These are phyloP conservation scores for Manis pentadactyla DNA, from an alignment of 2,797 vertebrate species.

Conservation along the genomic window DNA sequence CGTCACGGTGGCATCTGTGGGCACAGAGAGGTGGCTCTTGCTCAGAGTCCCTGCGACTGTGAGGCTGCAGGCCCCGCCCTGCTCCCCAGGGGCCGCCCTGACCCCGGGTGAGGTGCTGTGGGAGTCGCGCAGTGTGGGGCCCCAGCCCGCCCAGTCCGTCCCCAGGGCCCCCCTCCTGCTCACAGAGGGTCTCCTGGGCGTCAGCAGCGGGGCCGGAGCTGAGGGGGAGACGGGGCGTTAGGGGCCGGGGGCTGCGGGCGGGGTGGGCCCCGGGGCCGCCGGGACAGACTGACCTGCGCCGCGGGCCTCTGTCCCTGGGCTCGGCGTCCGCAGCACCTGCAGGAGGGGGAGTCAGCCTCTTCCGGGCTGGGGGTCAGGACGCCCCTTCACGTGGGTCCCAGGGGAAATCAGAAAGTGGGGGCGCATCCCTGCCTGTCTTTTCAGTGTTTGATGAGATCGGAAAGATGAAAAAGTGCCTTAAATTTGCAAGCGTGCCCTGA, in stretches of 20 bases:
- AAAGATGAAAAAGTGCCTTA: neutral
- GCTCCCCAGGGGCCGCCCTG: no score
- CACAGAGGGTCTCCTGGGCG: neutral
- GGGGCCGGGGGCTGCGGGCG: accelerated
- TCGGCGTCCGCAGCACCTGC: neutral
- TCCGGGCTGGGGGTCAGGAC: neutral
- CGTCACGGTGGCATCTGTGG: neutral
- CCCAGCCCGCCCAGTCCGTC: neutral
- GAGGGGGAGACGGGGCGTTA: neutral
- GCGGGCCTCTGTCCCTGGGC: neutral
- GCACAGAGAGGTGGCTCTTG: neutral
- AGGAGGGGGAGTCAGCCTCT: neutral
- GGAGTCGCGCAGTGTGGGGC: neutral
- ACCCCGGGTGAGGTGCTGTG: no score
- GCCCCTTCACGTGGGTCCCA: neutral
- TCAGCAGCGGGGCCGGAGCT: neutral
- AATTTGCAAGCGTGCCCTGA: neutral
- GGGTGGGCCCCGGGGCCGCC: accelerated
- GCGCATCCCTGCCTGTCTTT: neutral
- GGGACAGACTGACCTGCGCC: neutral
- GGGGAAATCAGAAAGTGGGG: neutral
- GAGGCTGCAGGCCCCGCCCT: accelerated
- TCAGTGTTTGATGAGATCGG: neutral
- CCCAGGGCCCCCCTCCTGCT: accelerated
- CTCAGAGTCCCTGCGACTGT: neutral